Base-by-base conservation (phyloP, 2,113 vertebrate genomes). In the Trogon melanurus region DNA sequence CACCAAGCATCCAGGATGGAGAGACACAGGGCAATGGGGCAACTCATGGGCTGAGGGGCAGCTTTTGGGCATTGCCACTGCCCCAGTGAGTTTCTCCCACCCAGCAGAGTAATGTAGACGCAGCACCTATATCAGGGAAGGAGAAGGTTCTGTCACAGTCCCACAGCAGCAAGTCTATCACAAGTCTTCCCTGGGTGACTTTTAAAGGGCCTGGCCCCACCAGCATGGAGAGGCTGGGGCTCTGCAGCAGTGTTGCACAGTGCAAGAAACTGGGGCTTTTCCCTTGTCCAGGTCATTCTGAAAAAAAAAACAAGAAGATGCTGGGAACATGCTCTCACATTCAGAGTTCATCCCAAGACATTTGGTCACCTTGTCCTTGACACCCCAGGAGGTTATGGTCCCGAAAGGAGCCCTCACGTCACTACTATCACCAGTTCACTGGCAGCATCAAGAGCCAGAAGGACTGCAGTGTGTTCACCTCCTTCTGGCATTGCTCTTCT, bases 341-440 rank as follows among this genome's bases (percentile, higher is more conserved):
- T 66, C 56, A 76, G 34, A 20, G 34, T 10, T 79, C 19, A 69
- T 25, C 14, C 12, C 72, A 78, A 56, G 58, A 76, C 3, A 44
- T 32, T 47, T 61, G 45, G 12, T 57, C 21, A 11, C 17, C 10
- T 88, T 36, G 47, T 56, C 51, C 17, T 75, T 4, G 4, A n/a
- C 41, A 41, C 5, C 25, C 15, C 4, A 50, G 56, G 47, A 82
- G 8, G 13, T 8, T n/a, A 23, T 0, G 0, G 32, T 81, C 57
- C 38, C 11, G 11, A 5, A 13, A 70, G 60, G 45, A 84, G 22
- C 27, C 34, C 32, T 80, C 56, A 16, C 27, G 34, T 38, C 29
- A 26, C 36, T 29, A 27, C 16, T 21, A 47, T 18, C 4, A 6
- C 16, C 34, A 48, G 45, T 11, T 51, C 20, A 41, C 3, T 0